Conservation (phyloP, 2,888 invertebrate genomes). For the Amorpha juglandis region DNA sequence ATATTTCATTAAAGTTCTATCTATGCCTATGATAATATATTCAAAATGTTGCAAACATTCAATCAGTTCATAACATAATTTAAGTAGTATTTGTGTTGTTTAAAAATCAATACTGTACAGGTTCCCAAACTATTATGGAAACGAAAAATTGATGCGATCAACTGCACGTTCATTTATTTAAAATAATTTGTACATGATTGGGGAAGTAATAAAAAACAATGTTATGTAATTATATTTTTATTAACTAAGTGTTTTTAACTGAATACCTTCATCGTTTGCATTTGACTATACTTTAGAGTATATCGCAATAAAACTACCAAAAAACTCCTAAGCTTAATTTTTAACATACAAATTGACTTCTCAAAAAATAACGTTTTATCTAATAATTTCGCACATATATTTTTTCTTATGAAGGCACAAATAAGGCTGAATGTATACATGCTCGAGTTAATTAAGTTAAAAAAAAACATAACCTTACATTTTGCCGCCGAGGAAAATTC, state of each 20-base stretch:
- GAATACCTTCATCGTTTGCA: slow-evolving; percentile 18
- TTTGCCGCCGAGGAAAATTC: slow-evolving; percentile 16
- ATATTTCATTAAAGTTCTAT: too few species aligned
- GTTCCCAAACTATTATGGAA: too few species aligned
- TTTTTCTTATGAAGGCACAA: slow-evolving; percentile 6
- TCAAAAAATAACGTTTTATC: neutral
- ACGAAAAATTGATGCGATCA: too few species aligned
- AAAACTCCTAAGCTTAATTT: slow-evolving; percentile 1
- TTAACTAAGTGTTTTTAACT: slow-evolving; percentile 10
- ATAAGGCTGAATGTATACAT: neutral
- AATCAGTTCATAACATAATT: too few species aligned
- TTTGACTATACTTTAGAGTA: slow-evolving; percentile 15
- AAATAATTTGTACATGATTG: neutral
- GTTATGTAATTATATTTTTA: slow-evolving; percentile 19
- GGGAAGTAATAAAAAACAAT: neutral
- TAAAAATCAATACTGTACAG: too few species aligned
- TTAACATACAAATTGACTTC: neutral
- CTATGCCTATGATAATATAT: too few species aligned
- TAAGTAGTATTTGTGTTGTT: too few species aligned
- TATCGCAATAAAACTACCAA: slow-evolving; percentile 7
- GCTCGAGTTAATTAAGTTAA: neutral
- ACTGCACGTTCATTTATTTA: too few species aligned
- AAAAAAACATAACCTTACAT: slow-evolving; percentile 18
- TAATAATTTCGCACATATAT: neutral
- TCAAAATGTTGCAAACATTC: too few species aligned